A percentile compares a stretch with the other conserved stretches of the same genome.
phyloP scores from a whole-genome alignment of 2,888 invertebrate genomes.

The Listrodromus nycthemerus region DNA sequence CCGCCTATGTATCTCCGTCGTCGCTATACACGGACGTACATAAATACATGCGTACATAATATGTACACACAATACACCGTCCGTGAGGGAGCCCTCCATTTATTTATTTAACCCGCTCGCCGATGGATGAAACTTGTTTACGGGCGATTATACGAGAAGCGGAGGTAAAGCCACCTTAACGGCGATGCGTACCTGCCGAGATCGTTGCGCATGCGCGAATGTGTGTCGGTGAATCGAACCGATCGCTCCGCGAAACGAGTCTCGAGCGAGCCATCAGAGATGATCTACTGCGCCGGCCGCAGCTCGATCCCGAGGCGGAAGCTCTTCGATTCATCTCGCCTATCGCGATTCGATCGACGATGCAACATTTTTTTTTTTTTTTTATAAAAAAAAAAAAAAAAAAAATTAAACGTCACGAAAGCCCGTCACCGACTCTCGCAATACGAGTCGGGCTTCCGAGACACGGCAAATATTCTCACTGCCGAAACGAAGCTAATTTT shows the following conservation, averaged over 20 bases:
- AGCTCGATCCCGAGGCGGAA: conserved; percentile 22
- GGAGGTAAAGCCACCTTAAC: conserved; percentile 16
- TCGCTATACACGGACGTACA: not conserved
- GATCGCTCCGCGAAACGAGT: conserved; percentile 6
- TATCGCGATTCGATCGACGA: conserved; percentile 19
- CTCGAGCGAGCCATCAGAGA: conserved; percentile 9
- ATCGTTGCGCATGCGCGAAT: not conserved
- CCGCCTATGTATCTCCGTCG: conserved; percentile 46
- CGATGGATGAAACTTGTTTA: conserved; percentile 82
- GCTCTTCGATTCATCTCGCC: conserved; percentile 14
- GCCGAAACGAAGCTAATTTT: not conserved
- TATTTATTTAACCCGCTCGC: conserved; percentile 81
- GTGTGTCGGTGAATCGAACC: not conserved
- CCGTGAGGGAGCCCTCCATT: conserved; percentile 71
- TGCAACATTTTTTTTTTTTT: not conserved
- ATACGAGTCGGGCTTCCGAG: not conserved
- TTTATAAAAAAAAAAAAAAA: not conserved
- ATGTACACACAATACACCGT: conserved; percentile 6
- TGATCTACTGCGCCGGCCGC: not conserved
- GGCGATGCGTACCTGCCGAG: not conserved
- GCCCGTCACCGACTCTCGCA: not conserved
- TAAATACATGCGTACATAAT: not conserved
- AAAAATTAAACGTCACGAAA: not conserved
- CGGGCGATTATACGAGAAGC: conserved; percentile 63
- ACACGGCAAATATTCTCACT: not conserved